phyloP scores from a whole-genome alignment of 2,113 vertebrate genomes.

The Pantherophis guttatus region DNA sequence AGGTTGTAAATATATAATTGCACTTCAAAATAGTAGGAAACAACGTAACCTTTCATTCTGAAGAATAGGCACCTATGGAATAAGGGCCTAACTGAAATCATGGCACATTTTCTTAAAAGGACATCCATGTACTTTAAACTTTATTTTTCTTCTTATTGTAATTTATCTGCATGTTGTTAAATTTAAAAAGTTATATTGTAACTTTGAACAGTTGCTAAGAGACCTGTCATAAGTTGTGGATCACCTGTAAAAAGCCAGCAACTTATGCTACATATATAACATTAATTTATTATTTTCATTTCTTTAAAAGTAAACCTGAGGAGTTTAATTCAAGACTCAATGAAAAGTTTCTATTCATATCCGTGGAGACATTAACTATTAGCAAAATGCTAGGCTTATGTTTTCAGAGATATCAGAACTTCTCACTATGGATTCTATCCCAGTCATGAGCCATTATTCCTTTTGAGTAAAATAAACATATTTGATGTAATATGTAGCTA shows the following conservation, averaged over 20 bases:
- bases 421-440: neutral
- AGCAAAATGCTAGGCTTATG: neutral
- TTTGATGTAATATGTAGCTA: neutral
- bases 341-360: neutral
- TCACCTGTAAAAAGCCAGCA: neutral
- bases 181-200: neutral
- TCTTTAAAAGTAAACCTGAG: neutral
- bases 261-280: neutral
- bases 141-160: neutral
- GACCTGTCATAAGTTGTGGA: neutral
- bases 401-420: neutral
- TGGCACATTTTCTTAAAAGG: neutral
- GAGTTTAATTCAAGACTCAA: neutral
- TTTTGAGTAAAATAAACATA: neutral
- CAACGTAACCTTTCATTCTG: neutral
- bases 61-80: neutral
- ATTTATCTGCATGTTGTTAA: neutral
- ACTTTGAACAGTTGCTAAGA: neutral
- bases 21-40: neutral
- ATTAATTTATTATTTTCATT: constrained; percentile 1
- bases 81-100: neutral
- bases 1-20: neutral
- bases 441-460: neutral
- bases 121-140: neutral
- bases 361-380: neutral